Evolutionary conservation across 2,797 vertebrate genomes (phyloP), one percentile per base, ranked within the genome.

Genomic region (Pachyuromys duprasi): DNA sequence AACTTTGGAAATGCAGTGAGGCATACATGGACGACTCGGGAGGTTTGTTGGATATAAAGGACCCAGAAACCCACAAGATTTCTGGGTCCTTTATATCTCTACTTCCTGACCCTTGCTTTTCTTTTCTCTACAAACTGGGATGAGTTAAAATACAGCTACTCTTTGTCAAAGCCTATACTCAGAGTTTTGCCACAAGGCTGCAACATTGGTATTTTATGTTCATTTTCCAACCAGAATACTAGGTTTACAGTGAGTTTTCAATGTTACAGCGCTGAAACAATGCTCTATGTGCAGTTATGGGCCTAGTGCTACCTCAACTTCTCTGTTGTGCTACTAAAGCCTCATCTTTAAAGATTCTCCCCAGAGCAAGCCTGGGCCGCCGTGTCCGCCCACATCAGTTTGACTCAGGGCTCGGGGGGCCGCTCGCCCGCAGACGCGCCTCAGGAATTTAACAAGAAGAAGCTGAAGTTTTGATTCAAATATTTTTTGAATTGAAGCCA

Each of bases 371-470:
- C n/a, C n/a, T n/a, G n/a, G n/a, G n/a, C n/a, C n/a, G n/a, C n/a
- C n/a, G n/a, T n/a, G n/a, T n/a, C n/a, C n/a, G n/a, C n/a, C n/a
- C n/a, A n/a, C n/a, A n/a, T n/a, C n/a, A n/a, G n/a, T n/a, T n/a
- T n/a, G n/a, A n/a, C n/a, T n/a, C n/a, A n/a, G n/a, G n/a, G n/a
- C n/a, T n/a, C n/a, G n/a, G n/a, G n/a, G n/a, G n/a, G n/a, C n/a
- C n/a, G n/a, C n/a, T n/a, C n/a, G n/a, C n/a, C n/a, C n/a, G n/a
- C n/a, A n/a, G n/a, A n/a, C n/a, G n/a, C n/a, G n/a, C n/a, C n/a
- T n/a, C n/a, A 98, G 98, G 97, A 97, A 70, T 89, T 57, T 84
- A 0, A 74, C 45, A 96, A 96, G 93, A 96, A 96, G 93, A 97
- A 95, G 91, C 90, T 81, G 0, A 97, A 14, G 1, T 22, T 60